phyloP scores from a whole-genome alignment of 2,888 invertebrate genomes.

The Notocelia uddmanniana region DNA sequence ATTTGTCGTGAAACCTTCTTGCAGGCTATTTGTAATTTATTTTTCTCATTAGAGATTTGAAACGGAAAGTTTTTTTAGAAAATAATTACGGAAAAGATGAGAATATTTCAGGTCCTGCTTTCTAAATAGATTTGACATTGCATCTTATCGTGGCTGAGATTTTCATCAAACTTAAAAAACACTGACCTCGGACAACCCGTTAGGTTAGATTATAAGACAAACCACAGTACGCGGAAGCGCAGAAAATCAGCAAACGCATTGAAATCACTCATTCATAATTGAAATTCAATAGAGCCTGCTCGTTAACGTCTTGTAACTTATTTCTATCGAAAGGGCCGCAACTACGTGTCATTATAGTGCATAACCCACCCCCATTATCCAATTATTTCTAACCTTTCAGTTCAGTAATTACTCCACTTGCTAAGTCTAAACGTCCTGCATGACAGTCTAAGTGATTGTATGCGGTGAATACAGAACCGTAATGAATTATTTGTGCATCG shows the following conservation, averaged over 20 bases:
- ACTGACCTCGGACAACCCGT: conserved; percentile 38
- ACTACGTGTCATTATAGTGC: conserved; percentile 75
- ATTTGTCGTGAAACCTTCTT: conserved; percentile 63
- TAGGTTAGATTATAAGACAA: not conserved
- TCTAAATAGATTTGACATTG: not conserved
- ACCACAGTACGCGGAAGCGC: conserved; percentile 9
- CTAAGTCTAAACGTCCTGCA: conserved; percentile 76
- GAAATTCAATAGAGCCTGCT: conserved; percentile 27
- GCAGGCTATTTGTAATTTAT: conserved; percentile 46
- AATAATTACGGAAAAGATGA: not conserved
- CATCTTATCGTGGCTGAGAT: not conserved
- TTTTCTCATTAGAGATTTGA: conserved; percentile 39
- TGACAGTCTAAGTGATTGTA: conserved; percentile 84
- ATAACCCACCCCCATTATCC: conserved; percentile 79
- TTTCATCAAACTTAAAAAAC: not conserved
- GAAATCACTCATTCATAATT: conserved; percentile 31
- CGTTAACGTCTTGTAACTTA: conserved; percentile 31
- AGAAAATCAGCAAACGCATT: not conserved
- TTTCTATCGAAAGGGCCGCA: conserved; percentile 58
- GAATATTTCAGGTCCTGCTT: not conserved
- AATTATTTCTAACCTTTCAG: conserved; percentile 85
- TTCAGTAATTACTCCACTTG: conserved; percentile 70
- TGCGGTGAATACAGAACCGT: conserved; percentile 69
- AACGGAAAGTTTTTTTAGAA: conserved; percentile 4
- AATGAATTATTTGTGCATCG: conserved; percentile 84